Conservation (phyloP, 2,888 invertebrate species). For the Serrognathus titanus region DNA sequence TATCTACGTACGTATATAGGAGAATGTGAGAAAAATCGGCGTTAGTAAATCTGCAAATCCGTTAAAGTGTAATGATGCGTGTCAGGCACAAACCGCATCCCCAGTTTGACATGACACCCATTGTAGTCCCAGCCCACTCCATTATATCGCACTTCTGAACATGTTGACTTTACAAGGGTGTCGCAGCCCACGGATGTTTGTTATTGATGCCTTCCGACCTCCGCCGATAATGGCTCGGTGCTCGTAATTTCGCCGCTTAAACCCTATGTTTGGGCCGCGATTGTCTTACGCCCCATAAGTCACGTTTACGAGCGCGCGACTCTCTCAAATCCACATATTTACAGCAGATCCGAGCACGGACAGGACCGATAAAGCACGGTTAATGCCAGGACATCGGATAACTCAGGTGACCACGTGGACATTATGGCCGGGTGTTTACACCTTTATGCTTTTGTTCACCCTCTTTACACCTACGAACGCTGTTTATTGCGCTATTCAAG, state of each 20-base stretch:
- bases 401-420: conserved; percentile 26
- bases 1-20: too few species aligned
- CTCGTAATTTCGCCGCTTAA: too few species aligned
- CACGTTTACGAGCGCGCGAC: too few species aligned
- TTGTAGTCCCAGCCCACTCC: conserved; percentile 44
- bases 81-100: conserved; percentile 19
- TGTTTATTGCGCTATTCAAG: background rate
- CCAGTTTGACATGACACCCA: conserved; percentile 44
- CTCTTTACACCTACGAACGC: conserved; percentile 19
- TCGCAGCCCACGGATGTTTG: conserved; percentile 16
- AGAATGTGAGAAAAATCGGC: background rate
- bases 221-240: background rate
- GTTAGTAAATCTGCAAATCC: conserved; percentile 21
- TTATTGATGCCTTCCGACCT: background rate
- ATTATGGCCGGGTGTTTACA: conserved; percentile 19
- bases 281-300: too few species aligned
- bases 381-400: conserved; percentile 24
- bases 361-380: conserved; percentile 27
- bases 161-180: conserved; percentile 46
- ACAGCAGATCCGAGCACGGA: conserved; percentile 23
- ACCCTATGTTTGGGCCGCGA: too few species aligned
- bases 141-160: conserved; percentile 48
- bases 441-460: conserved; percentile 18
- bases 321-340: conserved; percentile 25
- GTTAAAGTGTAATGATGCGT: conserved; percentile 29